phyloP scores from a whole-genome alignment of 92 coral and sea anemone genomes.

The Zoanthus gigantus region DNA sequence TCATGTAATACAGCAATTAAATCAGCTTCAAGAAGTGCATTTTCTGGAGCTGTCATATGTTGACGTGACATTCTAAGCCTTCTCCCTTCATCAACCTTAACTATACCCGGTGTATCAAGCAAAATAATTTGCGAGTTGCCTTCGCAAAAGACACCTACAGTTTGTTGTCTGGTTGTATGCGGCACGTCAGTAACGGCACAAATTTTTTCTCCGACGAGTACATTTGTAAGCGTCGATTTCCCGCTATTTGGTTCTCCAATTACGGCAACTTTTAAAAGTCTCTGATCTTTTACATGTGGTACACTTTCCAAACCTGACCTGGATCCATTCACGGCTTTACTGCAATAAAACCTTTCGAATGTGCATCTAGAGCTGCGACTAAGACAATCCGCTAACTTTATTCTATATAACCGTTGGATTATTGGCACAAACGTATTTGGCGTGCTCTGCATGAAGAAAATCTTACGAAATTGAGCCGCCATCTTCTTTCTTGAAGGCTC shows the following conservation, averaged over 20 bases:
- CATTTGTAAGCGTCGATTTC: slow-evolving; percentile 92
- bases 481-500: background rate
- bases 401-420: background rate
- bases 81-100: slow-evolving; percentile 79
- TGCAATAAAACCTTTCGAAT: background rate
- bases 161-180: slow-evolving; percentile 92
- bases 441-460: slow-evolving; percentile 14
- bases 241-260: slow-evolving; percentile 99
- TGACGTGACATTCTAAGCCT: slow-evolving; percentile 94
- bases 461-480: background rate
- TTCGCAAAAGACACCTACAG: slow-evolving; percentile 74
- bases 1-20: slow-evolving; percentile 87
- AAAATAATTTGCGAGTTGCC: slow-evolving; percentile 81
- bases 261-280: slow-evolving; percentile 83
- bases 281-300: slow-evolving; percentile 38
- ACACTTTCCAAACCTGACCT: background rate
- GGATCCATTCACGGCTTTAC: background rate
- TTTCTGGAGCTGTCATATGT: slow-evolving; percentile 89
- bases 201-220: slow-evolving; percentile 86
- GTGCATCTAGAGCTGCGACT: background rate
- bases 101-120: slow-evolving; percentile 96
- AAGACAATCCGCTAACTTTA: background rate
- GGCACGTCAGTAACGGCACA: slow-evolving; percentile 95
- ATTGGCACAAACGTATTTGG: background rate
- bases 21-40: slow-evolving; percentile 87